phyloP scores from a whole-genome alignment of 2,797 vertebrate genomes.

The Acomys russatus region DNA sequence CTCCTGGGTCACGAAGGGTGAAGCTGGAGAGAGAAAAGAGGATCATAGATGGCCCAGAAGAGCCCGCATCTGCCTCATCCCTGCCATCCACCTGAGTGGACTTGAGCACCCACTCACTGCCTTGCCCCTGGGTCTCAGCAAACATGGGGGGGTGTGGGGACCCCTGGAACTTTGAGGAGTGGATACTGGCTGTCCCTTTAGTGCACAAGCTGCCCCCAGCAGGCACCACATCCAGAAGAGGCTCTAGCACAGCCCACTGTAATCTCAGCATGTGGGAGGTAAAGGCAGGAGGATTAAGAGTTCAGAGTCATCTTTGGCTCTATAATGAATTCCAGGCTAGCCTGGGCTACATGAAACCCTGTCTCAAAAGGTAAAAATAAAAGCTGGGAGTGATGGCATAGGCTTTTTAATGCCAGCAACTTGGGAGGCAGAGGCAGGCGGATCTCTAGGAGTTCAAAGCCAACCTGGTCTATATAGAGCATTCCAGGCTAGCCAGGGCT shows the following conservation, averaged over 20 bases:
- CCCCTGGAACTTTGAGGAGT: background rate
- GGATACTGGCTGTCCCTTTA: background rate
- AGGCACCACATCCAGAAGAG: background rate
- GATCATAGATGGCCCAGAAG: background rate
- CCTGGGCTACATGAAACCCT: background rate
- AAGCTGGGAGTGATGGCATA: too few relatives aligned
- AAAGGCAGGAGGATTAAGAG: too few relatives aligned
- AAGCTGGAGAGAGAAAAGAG: background rate
- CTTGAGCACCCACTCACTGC: background rate
- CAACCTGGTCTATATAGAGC: background rate
- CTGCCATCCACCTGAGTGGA: background rate
- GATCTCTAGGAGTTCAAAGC: background rate
- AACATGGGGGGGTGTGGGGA: background rate
- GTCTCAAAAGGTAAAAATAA: background rate
- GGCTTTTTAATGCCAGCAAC: background rate
- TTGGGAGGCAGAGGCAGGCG: background rate
- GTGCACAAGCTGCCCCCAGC: background rate
- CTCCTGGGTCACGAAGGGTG: background rate
- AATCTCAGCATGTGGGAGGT: background rate
- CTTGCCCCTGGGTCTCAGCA: background rate
- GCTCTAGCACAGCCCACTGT: background rate
- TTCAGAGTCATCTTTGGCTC: background rate
- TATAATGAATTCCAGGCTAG: background rate
- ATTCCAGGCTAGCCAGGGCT: background rate
- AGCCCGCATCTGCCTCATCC: background rate